A percentile compares a stretch with the other conserved stretches of the same genome.
Evolutionary conservation across 2,888 invertebrate genomes (phyloP).

Genomic region (Athalia circularis): DNA sequence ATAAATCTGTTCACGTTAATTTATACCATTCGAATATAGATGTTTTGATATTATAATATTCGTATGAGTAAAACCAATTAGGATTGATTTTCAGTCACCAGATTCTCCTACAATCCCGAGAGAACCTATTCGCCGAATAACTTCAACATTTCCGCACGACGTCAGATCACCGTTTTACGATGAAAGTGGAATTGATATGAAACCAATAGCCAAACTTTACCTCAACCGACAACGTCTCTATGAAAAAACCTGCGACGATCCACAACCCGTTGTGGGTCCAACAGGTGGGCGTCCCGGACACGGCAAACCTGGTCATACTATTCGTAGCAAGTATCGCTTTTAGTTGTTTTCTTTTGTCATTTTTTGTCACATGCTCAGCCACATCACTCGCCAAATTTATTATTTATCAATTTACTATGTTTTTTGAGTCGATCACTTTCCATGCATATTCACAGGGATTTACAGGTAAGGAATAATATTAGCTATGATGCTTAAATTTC

Average conservation of each 20-base stretch:
- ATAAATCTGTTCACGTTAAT: too few relatives aligned
- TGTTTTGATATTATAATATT: too few relatives aligned
- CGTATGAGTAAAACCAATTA: not conserved
- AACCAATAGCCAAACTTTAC: slow-evolving; percentile 89
- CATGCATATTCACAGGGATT: too few relatives aligned
- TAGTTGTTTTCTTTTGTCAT: slow-evolving; percentile 49
- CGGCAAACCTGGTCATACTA: slow-evolving; percentile 78
- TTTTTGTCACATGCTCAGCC: not conserved
- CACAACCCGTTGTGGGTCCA: slow-evolving; percentile 76
- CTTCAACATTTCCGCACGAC: slow-evolving; percentile 93
- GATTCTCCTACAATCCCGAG: slow-evolving; percentile 86
- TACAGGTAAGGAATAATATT: too few relatives aligned
- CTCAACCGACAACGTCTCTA: slow-evolving; percentile 85
- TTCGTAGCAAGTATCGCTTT: slow-evolving; percentile 78
- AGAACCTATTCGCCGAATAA: slow-evolving; percentile 92
- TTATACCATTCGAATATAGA: too few relatives aligned
- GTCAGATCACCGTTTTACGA: slow-evolving; percentile 95
- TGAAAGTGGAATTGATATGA: slow-evolving; percentile 80
- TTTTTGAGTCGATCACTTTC: too few relatives aligned
- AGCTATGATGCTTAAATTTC: too few relatives aligned
- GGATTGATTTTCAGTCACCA: slow-evolving; percentile 79
- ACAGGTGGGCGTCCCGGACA: slow-evolving; percentile 81
- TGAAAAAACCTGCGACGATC: slow-evolving; percentile 84
- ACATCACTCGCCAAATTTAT: not conserved
- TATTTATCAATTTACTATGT: too few relatives aligned